Conservation (phyloP, 2,888 invertebrate genomes). For the Diaprepes abbreviatus region DNA sequence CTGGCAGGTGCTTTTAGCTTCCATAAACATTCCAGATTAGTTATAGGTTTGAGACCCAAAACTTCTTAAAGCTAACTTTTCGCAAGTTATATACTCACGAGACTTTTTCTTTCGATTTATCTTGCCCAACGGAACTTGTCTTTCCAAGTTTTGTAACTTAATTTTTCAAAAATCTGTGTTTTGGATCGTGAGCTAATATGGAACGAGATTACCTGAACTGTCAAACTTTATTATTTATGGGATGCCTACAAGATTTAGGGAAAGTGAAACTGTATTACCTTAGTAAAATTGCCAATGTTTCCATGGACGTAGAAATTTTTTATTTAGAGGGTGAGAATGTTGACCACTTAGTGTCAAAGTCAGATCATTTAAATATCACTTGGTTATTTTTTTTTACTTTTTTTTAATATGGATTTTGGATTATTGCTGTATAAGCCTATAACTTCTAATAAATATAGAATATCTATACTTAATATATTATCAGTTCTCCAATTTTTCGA, state of each 20-base stretch:
- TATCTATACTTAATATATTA: no score
- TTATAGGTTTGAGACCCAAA: background rate
- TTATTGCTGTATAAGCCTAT: no score
- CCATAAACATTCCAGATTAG: background rate
- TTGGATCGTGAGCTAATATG: background rate
- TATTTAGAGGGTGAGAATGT: no score
- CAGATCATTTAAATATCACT: no score
- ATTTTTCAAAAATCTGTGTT: conserved; percentile 9
- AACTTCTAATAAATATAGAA: no score
- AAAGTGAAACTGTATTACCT: background rate
- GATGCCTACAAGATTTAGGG: background rate
- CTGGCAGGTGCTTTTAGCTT: no score
- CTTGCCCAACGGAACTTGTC: background rate
- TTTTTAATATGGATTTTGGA: no score
- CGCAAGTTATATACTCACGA: background rate
- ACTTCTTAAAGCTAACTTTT: background rate
- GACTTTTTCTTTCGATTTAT: conserved; percentile 12
- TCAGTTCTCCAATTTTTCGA: no score
- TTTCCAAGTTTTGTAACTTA: conserved; percentile 8
- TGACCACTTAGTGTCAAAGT: no score
- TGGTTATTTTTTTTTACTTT: no score
- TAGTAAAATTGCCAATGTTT: background rate
- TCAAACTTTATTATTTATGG: conserved; percentile 12
- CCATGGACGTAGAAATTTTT: no score
- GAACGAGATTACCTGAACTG: background rate